Base-by-base conservation (phyloP, 1,140 invertebrate species). In the Ceratoteleas bidentatus region DNA sequence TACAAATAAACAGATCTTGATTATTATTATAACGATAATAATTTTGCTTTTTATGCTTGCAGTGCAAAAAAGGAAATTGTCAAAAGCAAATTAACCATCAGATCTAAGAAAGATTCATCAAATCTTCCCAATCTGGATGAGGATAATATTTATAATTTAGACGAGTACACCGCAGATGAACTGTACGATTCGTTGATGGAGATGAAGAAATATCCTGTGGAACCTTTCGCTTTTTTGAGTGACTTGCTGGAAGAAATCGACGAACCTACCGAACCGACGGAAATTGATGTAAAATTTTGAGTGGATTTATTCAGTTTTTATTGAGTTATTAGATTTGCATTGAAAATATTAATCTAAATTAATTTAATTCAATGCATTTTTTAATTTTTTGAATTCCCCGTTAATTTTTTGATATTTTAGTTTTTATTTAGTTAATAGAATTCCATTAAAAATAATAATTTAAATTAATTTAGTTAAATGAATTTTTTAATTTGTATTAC, bases 191-290 rank as follows among this genome's bases (percentile, higher is more conserved):
- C 83, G 32, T n/a, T 87, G 14, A 1, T 56, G 43, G 76, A 69
- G 53, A 61, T 78, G 11, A 83, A 64, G 47, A 66, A 85, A 53
- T 77, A 79, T 68, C 69, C 84, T 0, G 47, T 40, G 7, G 72
- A 86, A 54, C 87, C 85, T 9, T 87, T 83, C 43, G 49, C 62
- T 24, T 88, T 88, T 72, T 69, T 87, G 38, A 65, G 45, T 2
- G 56, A 84, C 45, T 69, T 88, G 62, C 50, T 80, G 3, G 58
- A 78, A n/a, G 53, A 60, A 16, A 43, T 74, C 24, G 33, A 75
- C 43, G 24, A 70, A n/a, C 49, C 15, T 0, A 24, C 68, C 6
- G 15, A 54, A 13, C 32, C 50, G 24, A 6, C 14, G 2, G 50
- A 65, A 33, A 65, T 65, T 5, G 50, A 54, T 54, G 62, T 65